phyloP scores from a whole-genome alignment of 2,888 invertebrate species.

The Sepioteuthis lessoniana region DNA sequence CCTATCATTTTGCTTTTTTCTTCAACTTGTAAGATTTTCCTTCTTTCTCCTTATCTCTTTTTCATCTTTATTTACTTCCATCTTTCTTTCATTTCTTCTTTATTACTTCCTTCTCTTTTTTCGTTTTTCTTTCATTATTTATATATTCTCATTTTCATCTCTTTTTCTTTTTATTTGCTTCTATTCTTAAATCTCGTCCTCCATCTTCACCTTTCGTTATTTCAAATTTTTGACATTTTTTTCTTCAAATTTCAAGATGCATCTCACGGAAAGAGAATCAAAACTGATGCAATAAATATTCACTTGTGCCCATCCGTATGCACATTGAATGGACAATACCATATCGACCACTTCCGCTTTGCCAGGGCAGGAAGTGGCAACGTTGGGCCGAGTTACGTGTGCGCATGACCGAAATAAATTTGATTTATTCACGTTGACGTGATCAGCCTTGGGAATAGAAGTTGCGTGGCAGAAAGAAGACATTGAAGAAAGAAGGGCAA shows the following conservation, averaged over 20 bases:
- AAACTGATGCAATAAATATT: background rate
- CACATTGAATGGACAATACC: background rate
- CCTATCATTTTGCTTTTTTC: too few relatives aligned
- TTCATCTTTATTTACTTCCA: too few relatives aligned
- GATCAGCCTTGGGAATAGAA: background rate
- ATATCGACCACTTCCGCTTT: slow-evolving; percentile 23
- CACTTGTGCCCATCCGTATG: background rate
- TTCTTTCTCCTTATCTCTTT: too few relatives aligned
- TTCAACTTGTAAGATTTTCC: too few relatives aligned
- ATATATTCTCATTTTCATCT: too few relatives aligned
- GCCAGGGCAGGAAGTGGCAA: slow-evolving; percentile 23
- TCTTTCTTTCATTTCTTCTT: too few relatives aligned
- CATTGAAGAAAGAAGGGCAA: too few relatives aligned
- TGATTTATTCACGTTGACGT: slow-evolving; percentile 1
- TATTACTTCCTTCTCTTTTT: too few relatives aligned
- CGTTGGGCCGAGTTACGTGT: background rate
- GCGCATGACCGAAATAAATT: slow-evolving; percentile 21
- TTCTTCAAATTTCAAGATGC: background rate
- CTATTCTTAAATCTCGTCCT: too few relatives aligned
- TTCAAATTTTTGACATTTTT: background rate
- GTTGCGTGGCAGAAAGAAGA: background rate
- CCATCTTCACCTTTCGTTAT: too few relatives aligned
- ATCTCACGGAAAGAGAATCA: background rate
- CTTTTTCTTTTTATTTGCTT: too few relatives aligned
- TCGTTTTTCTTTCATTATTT: too few relatives aligned